phyloP scores from a whole-genome alignment of 2,888 invertebrate genomes.

The Dynastes grantii region DNA sequence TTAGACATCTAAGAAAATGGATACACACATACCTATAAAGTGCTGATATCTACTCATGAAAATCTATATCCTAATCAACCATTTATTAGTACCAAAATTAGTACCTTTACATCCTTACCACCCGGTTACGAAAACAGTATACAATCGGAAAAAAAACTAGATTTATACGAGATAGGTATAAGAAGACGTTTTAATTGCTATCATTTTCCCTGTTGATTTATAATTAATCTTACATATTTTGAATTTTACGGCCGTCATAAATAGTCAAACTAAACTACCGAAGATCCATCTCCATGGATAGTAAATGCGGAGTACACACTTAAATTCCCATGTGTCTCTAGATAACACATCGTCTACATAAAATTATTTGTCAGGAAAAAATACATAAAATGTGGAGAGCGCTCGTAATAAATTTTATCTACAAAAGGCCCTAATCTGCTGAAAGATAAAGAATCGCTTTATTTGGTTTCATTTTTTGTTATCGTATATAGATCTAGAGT shows the following conservation, averaged over 20 bases:
- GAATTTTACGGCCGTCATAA: slow-evolving; percentile 38
- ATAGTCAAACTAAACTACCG: slow-evolving; percentile 31
- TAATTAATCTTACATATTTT: slow-evolving; percentile 45
- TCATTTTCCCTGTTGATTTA: slow-evolving; percentile 42
- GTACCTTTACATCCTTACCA: too few relatives aligned
- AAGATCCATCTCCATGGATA: slow-evolving; percentile 26
- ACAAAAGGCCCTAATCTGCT: slow-evolving; percentile 26
- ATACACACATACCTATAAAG: too few relatives aligned
- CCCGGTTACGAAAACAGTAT: too few relatives aligned
- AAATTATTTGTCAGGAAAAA: slow-evolving; percentile 45
- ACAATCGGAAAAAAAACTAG: too few relatives aligned
- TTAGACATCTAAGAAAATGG: too few relatives aligned
- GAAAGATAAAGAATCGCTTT: slow-evolving; percentile 38
- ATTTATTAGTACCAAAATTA: too few relatives aligned
- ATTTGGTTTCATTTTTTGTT: slow-evolving; percentile 2
- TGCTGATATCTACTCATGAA: too few relatives aligned
- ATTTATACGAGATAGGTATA: too few relatives aligned
- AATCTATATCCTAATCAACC: too few relatives aligned
- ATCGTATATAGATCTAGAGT: background rate
- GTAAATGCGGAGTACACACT: slow-evolving; percentile 29
- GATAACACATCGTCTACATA: slow-evolving; percentile 26
- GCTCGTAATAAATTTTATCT: slow-evolving; percentile 50
- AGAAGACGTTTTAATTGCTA: slow-evolving; percentile 39
- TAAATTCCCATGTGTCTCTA: slow-evolving; percentile 37
- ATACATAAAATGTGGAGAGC: slow-evolving; percentile 32